Conservation (phyloP, 92 coral and sea anemone species). For the Porites divaricata region DNA sequence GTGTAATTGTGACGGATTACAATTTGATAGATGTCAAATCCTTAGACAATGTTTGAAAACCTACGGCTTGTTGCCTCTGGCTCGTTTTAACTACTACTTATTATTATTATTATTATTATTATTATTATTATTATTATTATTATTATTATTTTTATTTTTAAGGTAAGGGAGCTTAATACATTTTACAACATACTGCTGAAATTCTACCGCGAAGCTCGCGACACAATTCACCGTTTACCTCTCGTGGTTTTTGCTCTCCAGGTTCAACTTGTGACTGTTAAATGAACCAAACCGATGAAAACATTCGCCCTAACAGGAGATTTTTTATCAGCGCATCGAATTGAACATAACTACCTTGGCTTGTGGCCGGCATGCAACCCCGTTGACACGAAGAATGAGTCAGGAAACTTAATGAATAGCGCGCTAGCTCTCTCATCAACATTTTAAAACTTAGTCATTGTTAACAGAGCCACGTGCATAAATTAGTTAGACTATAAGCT, state of each 20-base stretch:
- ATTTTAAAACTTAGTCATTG: not conserved
- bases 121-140: not conserved
- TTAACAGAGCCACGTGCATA: constrained; percentile 37
- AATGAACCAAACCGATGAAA: too few species aligned
- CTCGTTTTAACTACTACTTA: not conserved
- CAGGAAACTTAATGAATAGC: too few species aligned
- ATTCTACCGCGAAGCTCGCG: not conserved
- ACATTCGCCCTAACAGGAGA: too few species aligned
- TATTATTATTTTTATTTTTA: not conserved
- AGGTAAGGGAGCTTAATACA: too few species aligned
- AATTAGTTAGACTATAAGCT: constrained; percentile 15
- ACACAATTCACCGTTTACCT: not conserved
- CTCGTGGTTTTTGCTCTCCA: not conserved
- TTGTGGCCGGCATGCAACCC: too few species aligned
- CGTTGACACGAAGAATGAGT: too few species aligned
- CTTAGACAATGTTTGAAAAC: constrained; percentile 9
- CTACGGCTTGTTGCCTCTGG: not conserved
- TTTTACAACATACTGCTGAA: not conserved
- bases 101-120: not conserved
- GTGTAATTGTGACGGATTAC: constrained; percentile 39
- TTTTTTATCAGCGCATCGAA: too few species aligned
- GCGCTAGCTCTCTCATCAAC: too few species aligned
- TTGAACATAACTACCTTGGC: too few species aligned
- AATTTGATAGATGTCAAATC: constrained; percentile 33
- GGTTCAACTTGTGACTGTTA: too few species aligned